Evolutionary conservation across 1,140 invertebrate genomes (phyloP).

Genomic region (Tribolium castaneum): DNA sequence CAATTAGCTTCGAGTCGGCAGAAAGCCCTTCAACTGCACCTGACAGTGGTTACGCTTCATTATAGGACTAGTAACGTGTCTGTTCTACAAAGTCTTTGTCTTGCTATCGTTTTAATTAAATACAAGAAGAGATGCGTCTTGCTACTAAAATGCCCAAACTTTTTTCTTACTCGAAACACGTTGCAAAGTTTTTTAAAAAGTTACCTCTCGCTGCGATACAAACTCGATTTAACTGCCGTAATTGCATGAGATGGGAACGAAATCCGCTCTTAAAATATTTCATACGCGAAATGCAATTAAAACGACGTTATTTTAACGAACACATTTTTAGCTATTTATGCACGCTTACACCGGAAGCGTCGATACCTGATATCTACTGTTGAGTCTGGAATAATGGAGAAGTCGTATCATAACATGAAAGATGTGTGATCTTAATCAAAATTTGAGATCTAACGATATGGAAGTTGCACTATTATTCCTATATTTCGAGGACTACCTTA

Average conservation of each 20-base stretch:
- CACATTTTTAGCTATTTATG: too few relatives aligned
- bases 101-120: conserved; percentile 25
- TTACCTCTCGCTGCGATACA: conserved; percentile 6
- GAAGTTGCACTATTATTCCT: too few relatives aligned
- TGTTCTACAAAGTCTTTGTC: conserved; percentile 29
- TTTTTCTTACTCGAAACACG: background rate
- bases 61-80: conserved; percentile 6
- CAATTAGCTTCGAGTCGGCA: conserved; percentile 12
- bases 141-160: background rate
- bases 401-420: too few relatives aligned
- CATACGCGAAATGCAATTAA: too few relatives aligned
- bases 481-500: too few relatives aligned
- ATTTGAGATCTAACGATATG: too few relatives aligned
- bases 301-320: too few relatives aligned
- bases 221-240: conserved; percentile 20
- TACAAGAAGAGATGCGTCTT: background rate
- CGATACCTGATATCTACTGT: too few relatives aligned
- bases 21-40: conserved; percentile 8
- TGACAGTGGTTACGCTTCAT: conserved; percentile 33
- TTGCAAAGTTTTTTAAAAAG: conserved; percentile 11
- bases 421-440: too few relatives aligned
- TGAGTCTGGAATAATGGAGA: too few relatives aligned
- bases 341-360: too few relatives aligned
- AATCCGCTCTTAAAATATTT: background rate
- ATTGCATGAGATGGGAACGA: conserved; percentile 7